phyloP scores from a whole-genome alignment of 2,797 vertebrate genomes.

The Diplodus sargus region DNA sequence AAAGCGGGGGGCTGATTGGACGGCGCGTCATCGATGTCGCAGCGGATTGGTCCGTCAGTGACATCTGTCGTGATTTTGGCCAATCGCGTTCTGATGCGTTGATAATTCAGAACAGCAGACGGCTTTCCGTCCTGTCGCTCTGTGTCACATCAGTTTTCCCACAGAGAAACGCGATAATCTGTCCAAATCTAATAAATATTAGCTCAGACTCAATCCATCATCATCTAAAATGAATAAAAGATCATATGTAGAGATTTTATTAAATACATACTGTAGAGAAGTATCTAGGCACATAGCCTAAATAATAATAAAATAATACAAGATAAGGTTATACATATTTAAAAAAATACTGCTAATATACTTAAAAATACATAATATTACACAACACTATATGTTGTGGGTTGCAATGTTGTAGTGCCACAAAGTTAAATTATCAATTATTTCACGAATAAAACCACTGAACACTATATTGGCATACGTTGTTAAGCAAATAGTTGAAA shows the following conservation, averaged over 20 bases:
- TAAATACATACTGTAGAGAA: neutral
- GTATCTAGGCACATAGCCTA: neutral
- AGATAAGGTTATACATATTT: neutral
- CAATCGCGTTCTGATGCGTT: slow-evolving; percentile 75
- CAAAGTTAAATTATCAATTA: too few relatives aligned
- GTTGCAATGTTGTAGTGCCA: neutral
- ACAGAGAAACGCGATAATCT: neutral
- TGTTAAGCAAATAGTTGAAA: too few relatives aligned
- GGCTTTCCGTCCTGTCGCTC: slow-evolving; percentile 33
- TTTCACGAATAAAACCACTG: neutral
- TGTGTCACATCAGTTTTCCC: slow-evolving; percentile 34
- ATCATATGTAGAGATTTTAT: neutral
- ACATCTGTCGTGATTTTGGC: slow-evolving; percentile 56
- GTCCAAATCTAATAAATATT: neutral
- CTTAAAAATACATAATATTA: too few relatives aligned
- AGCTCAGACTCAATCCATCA: neutral
- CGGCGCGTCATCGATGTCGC: slow-evolving; percentile 4
- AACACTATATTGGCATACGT: neutral
- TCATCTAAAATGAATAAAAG: neutral
- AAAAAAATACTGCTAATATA: neutral
- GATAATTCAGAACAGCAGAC: slow-evolving; percentile 52
- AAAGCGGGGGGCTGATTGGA: slow-evolving; percentile 63
- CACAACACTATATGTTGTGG: neutral
- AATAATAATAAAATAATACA: neutral
- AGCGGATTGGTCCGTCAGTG: slow-evolving; percentile 47